Evolutionary conservation across 2,888 invertebrate species (phyloP).

Genomic region (Sinotaia quadrata): DNA sequence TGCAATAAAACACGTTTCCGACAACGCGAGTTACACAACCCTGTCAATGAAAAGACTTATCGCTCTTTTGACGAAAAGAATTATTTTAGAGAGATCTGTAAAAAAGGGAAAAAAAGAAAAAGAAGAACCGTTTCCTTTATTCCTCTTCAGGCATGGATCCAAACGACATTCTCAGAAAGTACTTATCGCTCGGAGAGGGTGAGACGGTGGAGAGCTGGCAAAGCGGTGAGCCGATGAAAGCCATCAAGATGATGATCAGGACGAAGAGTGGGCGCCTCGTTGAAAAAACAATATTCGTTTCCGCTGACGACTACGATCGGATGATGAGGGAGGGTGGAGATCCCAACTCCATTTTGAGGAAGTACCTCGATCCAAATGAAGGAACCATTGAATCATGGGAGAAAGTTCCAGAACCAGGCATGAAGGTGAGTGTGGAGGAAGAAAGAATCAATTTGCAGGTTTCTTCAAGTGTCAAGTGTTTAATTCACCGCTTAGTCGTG

Average conservation of each 20-base stretch:
- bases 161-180: slow-evolving; percentile 65
- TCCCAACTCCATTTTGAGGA: slow-evolving; percentile 60
- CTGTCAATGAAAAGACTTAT: too few species aligned
- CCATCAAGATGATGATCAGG: slow-evolving; percentile 64
- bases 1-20: too few species aligned
- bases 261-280: slow-evolving; percentile 71
- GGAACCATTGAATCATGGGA: slow-evolving; percentile 64
- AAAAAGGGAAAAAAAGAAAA: too few species aligned
- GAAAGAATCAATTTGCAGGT: too few species aligned
- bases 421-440: slow-evolving; percentile 36
- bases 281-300: slow-evolving; percentile 69
- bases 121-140: neutral
- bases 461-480: too few species aligned
- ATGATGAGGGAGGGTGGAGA: slow-evolving; percentile 63
- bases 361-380: slow-evolving; percentile 65
- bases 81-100: too few species aligned
- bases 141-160: slow-evolving; percentile 48
- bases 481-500: too few species aligned
- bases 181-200: slow-evolving; percentile 66
- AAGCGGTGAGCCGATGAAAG: slow-evolving; percentile 67
- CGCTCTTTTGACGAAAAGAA: too few species aligned
- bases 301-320: slow-evolving; percentile 69
- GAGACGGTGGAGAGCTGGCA: slow-evolving; percentile 67
- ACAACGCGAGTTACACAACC: too few species aligned
- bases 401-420: slow-evolving; percentile 54